phyloP scores from a whole-genome alignment of 2,113 vertebrate species.

The Oncorhynchus kisutch region DNA sequence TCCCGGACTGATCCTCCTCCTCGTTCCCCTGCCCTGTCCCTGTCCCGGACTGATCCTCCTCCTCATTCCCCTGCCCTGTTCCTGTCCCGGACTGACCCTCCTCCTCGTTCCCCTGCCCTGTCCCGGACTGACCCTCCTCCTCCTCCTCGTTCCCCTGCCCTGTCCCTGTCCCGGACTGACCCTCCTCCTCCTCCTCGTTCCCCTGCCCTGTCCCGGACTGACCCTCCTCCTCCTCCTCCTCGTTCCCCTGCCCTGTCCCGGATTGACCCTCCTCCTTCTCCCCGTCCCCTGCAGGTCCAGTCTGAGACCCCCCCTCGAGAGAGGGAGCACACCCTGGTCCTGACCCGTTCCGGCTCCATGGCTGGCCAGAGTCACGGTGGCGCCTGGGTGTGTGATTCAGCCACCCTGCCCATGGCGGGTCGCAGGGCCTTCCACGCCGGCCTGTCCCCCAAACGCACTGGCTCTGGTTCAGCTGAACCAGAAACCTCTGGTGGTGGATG shows the following conservation, averaged over 20 bases:
- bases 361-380: constrained; percentile 52
- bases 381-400: constrained; percentile 71
- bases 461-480: constrained; percentile 44
- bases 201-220: constrained; percentile 57
- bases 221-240: constrained; percentile 59
- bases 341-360: constrained; percentile 73
- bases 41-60: neutral
- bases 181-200: constrained; percentile 11
- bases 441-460: constrained; percentile 57
- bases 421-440: constrained; percentile 60
- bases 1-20: constrained; percentile 57
- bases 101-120: constrained; percentile 41
- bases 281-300: constrained; percentile 71
- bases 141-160: too few relatives aligned
- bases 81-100: constrained; percentile 62
- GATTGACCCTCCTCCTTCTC: constrained; percentile 68
- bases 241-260: constrained; percentile 33
- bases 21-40: too few relatives aligned
- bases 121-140: neutral
- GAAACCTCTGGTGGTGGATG: constrained; percentile 32
- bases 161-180: too few relatives aligned
- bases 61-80: constrained; percentile 37
- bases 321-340: constrained; percentile 71
- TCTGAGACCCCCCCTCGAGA: constrained; percentile 66
- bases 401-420: constrained; percentile 69